A percentile compares a stretch with the other conserved stretches of the same genome.
Conservation (phyloP, 2,113 vertebrate species). For the Trogon melanurus region DNA sequence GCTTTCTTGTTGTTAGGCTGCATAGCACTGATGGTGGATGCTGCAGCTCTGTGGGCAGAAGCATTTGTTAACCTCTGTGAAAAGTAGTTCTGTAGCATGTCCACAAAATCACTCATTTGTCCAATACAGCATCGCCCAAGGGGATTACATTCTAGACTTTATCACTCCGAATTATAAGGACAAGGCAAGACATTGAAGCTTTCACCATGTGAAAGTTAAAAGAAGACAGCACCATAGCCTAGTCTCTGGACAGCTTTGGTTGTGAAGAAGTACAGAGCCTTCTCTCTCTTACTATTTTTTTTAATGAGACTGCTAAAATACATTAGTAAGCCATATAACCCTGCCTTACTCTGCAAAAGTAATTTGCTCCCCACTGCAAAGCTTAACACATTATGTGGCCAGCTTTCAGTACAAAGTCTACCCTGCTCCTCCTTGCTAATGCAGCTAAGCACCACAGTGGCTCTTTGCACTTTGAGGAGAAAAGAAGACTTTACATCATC, state of each 20-base stretch:
- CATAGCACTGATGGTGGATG: neutral
- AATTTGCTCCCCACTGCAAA: neutral
- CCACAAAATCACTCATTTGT: neutral
- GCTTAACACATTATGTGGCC: neutral
- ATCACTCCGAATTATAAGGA: neutral
- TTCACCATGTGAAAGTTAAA: neutral
- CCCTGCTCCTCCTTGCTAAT: neutral
- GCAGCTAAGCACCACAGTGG: neutral
- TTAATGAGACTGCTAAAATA: neutral
- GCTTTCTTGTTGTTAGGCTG: neutral
- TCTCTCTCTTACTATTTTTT: neutral
- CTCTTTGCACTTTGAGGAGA: neutral
- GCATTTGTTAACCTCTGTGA: neutral
- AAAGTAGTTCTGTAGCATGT: neutral
- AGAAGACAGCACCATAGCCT: neutral
- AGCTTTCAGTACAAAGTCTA: neutral
- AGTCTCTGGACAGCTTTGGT: neutral
- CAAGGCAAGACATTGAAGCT: neutral
- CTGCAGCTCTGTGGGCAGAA: neutral
- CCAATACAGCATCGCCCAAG: neutral
- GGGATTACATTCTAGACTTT: neutral
- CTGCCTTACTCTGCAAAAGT: neutral
- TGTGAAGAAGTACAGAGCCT: neutral
- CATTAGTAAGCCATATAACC: neutral
- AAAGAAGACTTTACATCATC: neutral